Conservation (phyloP, 2,113 vertebrate genomes). For the Elephantulus edwardii region DNA sequence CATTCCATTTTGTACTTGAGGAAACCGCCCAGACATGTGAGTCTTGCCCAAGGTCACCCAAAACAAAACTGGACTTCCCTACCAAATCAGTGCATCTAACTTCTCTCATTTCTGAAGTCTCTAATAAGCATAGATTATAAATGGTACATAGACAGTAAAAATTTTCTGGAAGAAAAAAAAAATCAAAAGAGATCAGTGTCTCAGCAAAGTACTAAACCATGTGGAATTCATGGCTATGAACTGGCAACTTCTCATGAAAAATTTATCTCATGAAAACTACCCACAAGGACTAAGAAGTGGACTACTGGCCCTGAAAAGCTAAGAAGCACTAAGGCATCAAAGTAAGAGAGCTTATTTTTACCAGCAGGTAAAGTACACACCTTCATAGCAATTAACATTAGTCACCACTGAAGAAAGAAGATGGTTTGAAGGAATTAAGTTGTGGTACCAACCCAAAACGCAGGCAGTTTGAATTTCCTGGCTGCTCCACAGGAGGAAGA, state of each 20-base stretch:
- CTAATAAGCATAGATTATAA: background rate
- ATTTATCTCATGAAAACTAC: background rate
- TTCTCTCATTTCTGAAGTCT: background rate
- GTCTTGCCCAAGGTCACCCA: background rate
- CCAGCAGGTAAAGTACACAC: background rate
- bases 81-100: background rate
- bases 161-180: background rate
- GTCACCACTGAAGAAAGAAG: background rate
- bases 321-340: background rate
- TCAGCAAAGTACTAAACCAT: background rate
- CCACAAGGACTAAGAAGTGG: background rate
- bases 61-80: background rate
- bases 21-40: background rate
- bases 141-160: background rate
- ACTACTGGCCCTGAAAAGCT: background rate
- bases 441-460: no score
- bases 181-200: constrained; percentile 15
- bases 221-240: background rate
- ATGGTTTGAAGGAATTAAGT: background rate
- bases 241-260: background rate
- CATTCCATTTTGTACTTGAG: background rate
- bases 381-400: background rate
- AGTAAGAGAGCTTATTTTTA: background rate
- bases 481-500: no score
- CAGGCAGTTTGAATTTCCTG: no score